Evolutionary conservation across 2,113 vertebrate genomes (phyloP), one percentile per base, ranked within the genome.

Genomic region (Gymnobelideus leadbeateri): DNA sequence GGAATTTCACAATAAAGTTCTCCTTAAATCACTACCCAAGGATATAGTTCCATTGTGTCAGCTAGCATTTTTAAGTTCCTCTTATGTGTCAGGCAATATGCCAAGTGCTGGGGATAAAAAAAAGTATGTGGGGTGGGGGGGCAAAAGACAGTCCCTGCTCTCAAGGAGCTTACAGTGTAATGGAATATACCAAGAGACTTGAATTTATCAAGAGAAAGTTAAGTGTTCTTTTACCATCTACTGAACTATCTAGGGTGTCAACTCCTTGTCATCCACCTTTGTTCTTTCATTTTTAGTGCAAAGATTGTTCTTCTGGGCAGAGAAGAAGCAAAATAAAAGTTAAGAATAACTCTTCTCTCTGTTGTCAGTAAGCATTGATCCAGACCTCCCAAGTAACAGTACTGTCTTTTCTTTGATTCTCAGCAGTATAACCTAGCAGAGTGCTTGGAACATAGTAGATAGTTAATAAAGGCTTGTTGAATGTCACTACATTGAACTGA

Each of bases 101-200:
- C 68, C 8, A 84, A 43, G 19, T 21, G 16, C n/a, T 84, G n/a
- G 19, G 19, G 16, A 77, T n/a, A 6, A 43, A 8, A 43, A 84
- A 23, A 84, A 37, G 4, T 1, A 0, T 5, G 31, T n/a, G 4
- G 3, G 1, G 14, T 14, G 3, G 6, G 12, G 10, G 31, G 31
- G 31, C 68, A 77, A 84, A 84, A 84, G 68, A 43, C 7, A 43
- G 19, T 43, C n/a, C 7, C 68, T 43, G 16, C 37, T 77, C 6
- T 84, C 16, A 84, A 84, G 68, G n/a, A 84, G n/a, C 37, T 84
- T 43, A 84, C 16, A 21, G 6, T 43, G 2, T 43, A 84, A 43
- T 8, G n/a, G 68, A 43, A 43, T 21, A 43, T 43, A 0, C 7
- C 9, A 84, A 43, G n/a, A 43, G n/a, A 84, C 68, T 16, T 77